These are phyloP conservation scores for Aquatica leii DNA, from an alignment of 2,888 invertebrate genomes.

Conservation along the genomic window DNA sequence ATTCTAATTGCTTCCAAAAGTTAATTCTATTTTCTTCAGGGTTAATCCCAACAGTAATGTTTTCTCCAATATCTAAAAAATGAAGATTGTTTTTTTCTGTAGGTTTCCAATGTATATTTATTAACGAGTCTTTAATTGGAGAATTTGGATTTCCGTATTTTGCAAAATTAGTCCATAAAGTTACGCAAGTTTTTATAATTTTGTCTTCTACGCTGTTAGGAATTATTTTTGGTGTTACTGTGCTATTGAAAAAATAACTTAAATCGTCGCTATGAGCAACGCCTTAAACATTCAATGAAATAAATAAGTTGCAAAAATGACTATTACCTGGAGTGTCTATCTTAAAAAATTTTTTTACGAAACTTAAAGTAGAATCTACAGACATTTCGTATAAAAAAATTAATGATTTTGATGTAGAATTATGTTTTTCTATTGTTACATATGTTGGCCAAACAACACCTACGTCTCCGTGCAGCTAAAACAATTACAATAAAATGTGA, in stretches of 20 bases:
- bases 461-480: constrained; percentile 53
- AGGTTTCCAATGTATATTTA: constrained; percentile 40
- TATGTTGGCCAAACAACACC: constrained; percentile 49
- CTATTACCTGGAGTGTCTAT: constrained; percentile 45
- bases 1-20: constrained; percentile 47
- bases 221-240: constrained; percentile 35
- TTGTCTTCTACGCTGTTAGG: constrained; percentile 41
- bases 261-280: constrained; percentile 49
- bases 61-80: no score
- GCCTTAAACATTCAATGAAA: no score
- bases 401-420: constrained; percentile 45
- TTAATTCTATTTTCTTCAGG: constrained; percentile 42
- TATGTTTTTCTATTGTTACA: constrained; percentile 43
- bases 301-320: not conserved
- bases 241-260: constrained; percentile 48
- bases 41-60: constrained; percentile 40
- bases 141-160: constrained; percentile 39
- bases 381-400: constrained; percentile 52
- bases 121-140: constrained; percentile 22
- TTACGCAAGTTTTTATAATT: constrained; percentile 42
- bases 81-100: constrained; percentile 25
- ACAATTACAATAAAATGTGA: no score
- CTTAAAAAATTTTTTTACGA: constrained; percentile 38
- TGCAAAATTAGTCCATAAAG: constrained; percentile 51
- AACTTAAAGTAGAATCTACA: constrained; percentile 43